Evolutionary conservation across 2,888 invertebrate genomes (phyloP), one percentile per base, ranked within the genome.

Genomic region (Stratiomys singularior): DNA sequence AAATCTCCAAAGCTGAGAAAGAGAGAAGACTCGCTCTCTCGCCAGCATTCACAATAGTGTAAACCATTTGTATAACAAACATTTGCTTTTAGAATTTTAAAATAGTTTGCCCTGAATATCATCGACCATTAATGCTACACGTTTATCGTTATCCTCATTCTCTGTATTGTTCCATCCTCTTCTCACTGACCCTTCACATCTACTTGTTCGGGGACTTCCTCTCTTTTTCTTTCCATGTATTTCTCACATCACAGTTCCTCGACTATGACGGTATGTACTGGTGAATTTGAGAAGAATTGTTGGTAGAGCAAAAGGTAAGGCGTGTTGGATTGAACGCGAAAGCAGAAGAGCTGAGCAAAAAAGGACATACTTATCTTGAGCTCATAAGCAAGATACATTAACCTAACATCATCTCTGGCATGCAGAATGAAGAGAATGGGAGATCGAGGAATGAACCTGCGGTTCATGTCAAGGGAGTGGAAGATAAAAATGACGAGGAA

Each of bases 301-400:
- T 5, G 37, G 5, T 37, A 37, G 5, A 9, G 9, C 3, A 37
- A 37, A 37, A 5, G 37, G 3, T 37, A 37, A 37, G 37, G 37
- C 9, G 37, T 3, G 37, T 9, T 37, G 5, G 37, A 9, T 37
- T 37, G 9, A 5, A 52, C 52, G n/a, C 52, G 52, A 52, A 52
- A 52, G 52, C 37, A 9, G 52, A 3, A 18, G 44, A 9, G 44
- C 44, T 13, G 9, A 44, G 44, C 9, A 13, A 52, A 52, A 52
- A 52, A 52, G 52, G 52, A 52, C 18, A 52, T 13, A 52, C 52
- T 52, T 52, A 52, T 52, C 52, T 52, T 52, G 18, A 52, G 52
- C 52, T 52, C 52, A 52, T 52, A 52, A 52, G 52, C 52, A 52
- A 52, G 52, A 52, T 52, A 52, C 52, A 52, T 52, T 52, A 52